These are phyloP conservation scores for Ceraclea dissimilis DNA, from an alignment of 2,888 invertebrate species.

Conservation along the genomic window DNA sequence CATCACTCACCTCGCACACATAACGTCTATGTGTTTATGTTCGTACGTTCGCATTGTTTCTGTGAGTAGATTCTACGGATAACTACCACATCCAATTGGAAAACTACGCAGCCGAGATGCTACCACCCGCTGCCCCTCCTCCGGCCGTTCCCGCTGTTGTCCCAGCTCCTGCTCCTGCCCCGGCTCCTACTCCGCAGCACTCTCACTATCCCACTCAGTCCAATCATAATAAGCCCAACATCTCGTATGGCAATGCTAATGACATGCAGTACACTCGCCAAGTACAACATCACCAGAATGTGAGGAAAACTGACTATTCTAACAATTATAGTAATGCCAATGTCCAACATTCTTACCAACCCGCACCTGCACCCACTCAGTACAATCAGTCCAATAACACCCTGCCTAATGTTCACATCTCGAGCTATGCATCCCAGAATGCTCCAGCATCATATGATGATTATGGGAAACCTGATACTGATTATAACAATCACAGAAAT, in stretches of 20 bases:
- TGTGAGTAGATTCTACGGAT: slow-evolving; percentile 30
- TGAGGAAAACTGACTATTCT: slow-evolving; percentile 12
- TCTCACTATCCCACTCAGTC: slow-evolving; percentile 29
- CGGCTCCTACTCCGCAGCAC: slow-evolving; percentile 28
- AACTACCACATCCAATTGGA: slow-evolving; percentile 47
- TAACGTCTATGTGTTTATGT: too few species aligned
- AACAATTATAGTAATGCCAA: slow-evolving; percentile 25
- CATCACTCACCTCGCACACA: neutral
- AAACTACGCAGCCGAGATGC: slow-evolving; percentile 44
- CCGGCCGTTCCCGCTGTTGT: slow-evolving; percentile 14
- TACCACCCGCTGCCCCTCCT: slow-evolving; percentile 31
- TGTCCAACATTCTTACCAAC: slow-evolving; percentile 20
- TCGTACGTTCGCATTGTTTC: neutral
- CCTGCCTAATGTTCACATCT: slow-evolving; percentile 23
- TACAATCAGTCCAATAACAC: slow-evolving; percentile 25
- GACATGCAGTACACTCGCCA: slow-evolving; percentile 22
- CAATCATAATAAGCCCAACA: slow-evolving; percentile 18
- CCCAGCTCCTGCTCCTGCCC: slow-evolving; percentile 28
- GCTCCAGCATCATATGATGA: slow-evolving; percentile 18
- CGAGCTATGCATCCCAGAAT: slow-evolving; percentile 19
- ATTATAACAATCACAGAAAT: slow-evolving; percentile 12
- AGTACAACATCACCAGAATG: slow-evolving; percentile 23
- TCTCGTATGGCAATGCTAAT: slow-evolving; percentile 27
- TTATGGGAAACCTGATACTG: slow-evolving; percentile 10
- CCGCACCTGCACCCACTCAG: slow-evolving; percentile 28